Evolutionary conservation across 2,113 vertebrate species (phyloP), one percentile per base, ranked within the genome.

Genomic region (Paralichthys olivaceus): DNA sequence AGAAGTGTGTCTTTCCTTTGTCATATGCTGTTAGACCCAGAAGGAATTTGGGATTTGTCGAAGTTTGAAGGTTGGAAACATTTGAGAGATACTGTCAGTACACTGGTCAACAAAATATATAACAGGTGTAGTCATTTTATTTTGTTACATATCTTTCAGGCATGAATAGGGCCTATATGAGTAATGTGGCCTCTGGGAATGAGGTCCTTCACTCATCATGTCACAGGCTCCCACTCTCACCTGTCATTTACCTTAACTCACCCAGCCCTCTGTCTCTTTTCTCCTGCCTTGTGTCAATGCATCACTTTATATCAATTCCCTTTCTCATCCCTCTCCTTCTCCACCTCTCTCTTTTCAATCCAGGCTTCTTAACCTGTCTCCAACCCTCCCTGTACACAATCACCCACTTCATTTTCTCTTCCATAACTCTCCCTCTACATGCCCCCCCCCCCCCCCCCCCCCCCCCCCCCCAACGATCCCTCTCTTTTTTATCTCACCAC

Each of bases 361-460:
- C 9, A 45, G 25, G 26, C 7, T 78, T 72, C 20, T 12, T 28
- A 3, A 17, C 53, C 45, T 56, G 55, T 62, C 32, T 23, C 8
- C 28, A 71, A 11, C 58, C 63, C 57, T 67, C 15, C 8, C 63
- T 37, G 15, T 26, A 45, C 29, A 43, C 57, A 55, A 58, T 56
- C 17, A 26, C 58, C 69, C 67, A 58, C 53, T 72, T 82, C 54
- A 59, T 70, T 79, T 81, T 81, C 49, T 51, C 84, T 80, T 77
- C 62, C 79, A 82, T 75, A 83, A 81, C 51, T 14, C 72, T 51
- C 60, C 60, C 62, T 12, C 57, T 47, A 8, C 49, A 45, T 26
- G 20, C 37, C 2, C 71, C 25, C 34, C 45, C 25, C 37, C 59
- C 57, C 6, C 8, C n/a, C n/a, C n/a, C n/a, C n/a, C 34, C 45